Conservation (phyloP, 2,888 invertebrate species). For the Drymonia ruficornis region DNA sequence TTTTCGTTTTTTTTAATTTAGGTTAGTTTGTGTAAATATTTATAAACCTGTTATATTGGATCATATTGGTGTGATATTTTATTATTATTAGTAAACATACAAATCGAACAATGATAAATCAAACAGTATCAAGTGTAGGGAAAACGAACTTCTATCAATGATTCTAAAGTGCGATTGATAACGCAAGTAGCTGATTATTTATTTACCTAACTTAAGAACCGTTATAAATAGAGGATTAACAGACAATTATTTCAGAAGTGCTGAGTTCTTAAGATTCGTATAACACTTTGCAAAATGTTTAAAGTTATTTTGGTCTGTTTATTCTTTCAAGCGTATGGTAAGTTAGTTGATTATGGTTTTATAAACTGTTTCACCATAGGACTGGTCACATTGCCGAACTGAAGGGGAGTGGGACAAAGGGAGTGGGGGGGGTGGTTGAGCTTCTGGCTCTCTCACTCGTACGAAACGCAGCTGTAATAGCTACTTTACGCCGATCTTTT, state of each 20-base stretch:
- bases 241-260: slow-evolving; percentile 10
- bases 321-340: slow-evolving; percentile 26
- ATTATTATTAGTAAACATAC: not conserved
- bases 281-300: slow-evolving; percentile 22
- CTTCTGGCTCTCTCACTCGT: no score
- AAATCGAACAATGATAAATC: slow-evolving; percentile 10
- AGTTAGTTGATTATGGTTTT: no score
- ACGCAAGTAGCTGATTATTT: slow-evolving; percentile 10
- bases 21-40: no score
- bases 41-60: no score
- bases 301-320: slow-evolving; percentile 22
- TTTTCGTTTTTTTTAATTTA: no score
- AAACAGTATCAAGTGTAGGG: slow-evolving; percentile 14
- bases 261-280: slow-evolving; percentile 13
- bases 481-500: no score
- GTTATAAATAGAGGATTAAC: slow-evolving; percentile 26
- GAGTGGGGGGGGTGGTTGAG: no score
- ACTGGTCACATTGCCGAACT: no score
- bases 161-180: slow-evolving; percentile 16
- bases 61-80: no score
- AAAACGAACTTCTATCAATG: slow-evolving; percentile 34
- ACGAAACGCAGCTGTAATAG: no score
- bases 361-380: no score
- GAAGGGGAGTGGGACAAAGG: no score
- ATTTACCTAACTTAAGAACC: slow-evolving; percentile 10